Base-by-base conservation (phyloP, 1,140 invertebrate genomes). In the Drosophila aff. region DNA sequence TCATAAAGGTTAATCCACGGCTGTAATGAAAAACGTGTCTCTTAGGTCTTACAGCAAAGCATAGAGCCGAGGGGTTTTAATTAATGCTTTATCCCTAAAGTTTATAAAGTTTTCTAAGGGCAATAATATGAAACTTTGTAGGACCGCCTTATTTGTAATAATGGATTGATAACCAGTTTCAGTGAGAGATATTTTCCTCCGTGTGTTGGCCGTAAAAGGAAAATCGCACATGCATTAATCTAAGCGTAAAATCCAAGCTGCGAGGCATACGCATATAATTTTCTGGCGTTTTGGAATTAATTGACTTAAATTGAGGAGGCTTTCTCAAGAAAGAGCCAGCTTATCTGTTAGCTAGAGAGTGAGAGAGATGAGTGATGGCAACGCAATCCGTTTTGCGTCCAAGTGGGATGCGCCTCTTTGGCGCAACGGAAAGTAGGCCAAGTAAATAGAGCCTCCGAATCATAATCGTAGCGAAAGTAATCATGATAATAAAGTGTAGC, bases 331-430 rank as follows among this genome's bases (percentile, higher is more conserved):
- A 21, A 15, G 18, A n/a, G 38, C 15, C 50, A n/a, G 43, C 65
- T 59, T 36, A 72, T 58, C 65, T 41, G 43, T 71, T n/a, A 71
- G 21, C 13, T 38, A 26, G 23, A 47, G 33, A 4, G 15, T 26
- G 33, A 4, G 8, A 3, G 4, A n/a, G 44, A 60, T 36, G 66
- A 55, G 49, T 60, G 52, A 36, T 57, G 64, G 55, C 52, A 61
- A 65, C n/a, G 68, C 75, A 75, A 83, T 83, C 69, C 78, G 67
- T 71, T 81, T 53, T 57, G 18, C 79, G 69, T 64, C 66, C 73
- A 61, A 72, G 67, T 47, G 47, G 23, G 26, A 33, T 46, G 47
- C 40, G 26, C 59, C 52, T 69, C 31, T 28, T 46, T 7, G 50
- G 38, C 64, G 43, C n/a, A 38, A 38, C 40, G 49, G 23, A 58